Base-by-base conservation (phyloP, 2,113 vertebrate genomes). In the Mungos mungo region DNA sequence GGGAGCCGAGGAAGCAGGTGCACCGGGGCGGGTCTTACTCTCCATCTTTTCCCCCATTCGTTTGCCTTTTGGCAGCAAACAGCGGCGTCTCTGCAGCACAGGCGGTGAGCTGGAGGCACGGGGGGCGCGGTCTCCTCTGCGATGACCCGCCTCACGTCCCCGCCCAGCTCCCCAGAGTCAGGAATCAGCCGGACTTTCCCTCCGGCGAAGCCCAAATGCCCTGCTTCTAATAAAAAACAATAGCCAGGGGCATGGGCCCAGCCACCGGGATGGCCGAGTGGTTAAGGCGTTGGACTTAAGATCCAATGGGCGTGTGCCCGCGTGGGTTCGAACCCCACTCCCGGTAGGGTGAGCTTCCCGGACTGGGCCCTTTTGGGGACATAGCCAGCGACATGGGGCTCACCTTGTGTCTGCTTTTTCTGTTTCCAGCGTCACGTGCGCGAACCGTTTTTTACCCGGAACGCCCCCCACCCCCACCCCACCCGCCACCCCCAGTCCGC, bases 171-270 rank as follows among this genome's bases (percentile, higher is more conserved):
- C 12, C 5, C 14, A 27, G 63, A 23, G 11, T 14, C 10, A 21
- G 33, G 5, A 7, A 21, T 4, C 9, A 2, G 13, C 31, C 18
- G 3, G 31, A 0, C 2, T 13, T 50, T 76, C 47, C 41, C 69
- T 6, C 21, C 29, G 0, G 11, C 6, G 13, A 50, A 16, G 60
- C 41, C 7, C 38, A 16, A 8, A 21, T 31, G 19, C 31, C 15
- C 19, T 15, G 29, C 6, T 76, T 69, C 5, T n/a, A 29, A 21
- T 65, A 47, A 63, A 45, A 63, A 65, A 65, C 7, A 7, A 12
- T n/a, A 31, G 14, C 31, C 0, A 1, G 0, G 0, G 0, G 0
- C 0, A 0, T 0, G 0, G 0, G 0, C 0, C 0, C 0, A 0
- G 0, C 0, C 0, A 96, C 94, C 90, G 86, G 65, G 97, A 97